These are phyloP conservation scores for Theretra japonica DNA, from an alignment of 2,888 invertebrate genomes.

Conservation along the genomic window DNA sequence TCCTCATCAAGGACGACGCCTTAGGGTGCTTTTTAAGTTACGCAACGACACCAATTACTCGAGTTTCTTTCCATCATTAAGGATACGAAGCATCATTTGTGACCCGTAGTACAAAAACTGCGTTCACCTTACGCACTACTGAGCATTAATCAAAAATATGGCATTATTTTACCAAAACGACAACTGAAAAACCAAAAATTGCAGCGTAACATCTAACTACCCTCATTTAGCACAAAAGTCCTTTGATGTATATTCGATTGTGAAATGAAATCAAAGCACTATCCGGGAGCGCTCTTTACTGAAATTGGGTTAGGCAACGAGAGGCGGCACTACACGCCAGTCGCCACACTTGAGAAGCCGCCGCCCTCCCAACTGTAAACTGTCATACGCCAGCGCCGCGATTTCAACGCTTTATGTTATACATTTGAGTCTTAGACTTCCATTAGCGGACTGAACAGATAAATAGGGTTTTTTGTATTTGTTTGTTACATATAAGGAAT, in stretches of 20 bases:
- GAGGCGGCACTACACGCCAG: conserved; percentile 52
- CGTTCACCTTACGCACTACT: too few relatives aligned
- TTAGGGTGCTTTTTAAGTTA: too few relatives aligned
- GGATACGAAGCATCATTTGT: too few relatives aligned
- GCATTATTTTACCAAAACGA: background rate
- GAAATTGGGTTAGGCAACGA: conserved; percentile 66
- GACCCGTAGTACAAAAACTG: too few relatives aligned
- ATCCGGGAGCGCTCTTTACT: conserved; percentile 54
- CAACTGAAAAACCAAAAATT: background rate
- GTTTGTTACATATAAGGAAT: too few relatives aligned
- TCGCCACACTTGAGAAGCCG: conserved; percentile 44
- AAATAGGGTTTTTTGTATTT: background rate
- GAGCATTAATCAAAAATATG: background rate
- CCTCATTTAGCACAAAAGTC: conserved; percentile 29
- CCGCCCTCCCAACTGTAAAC: conserved; percentile 37
- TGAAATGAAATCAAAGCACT: conserved; percentile 63
- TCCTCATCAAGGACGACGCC: too few relatives aligned
- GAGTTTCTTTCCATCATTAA: too few relatives aligned
- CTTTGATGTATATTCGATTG: conserved; percentile 40
- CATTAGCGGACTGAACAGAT: background rate
- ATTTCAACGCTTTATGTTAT: background rate
- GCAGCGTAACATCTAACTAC: background rate
- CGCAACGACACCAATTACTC: too few relatives aligned
- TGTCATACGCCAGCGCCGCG: conserved; percentile 29
- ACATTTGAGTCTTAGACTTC: background rate